Evolutionary conservation across 2,113 vertebrate genomes (phyloP).

Genomic region (Leuciscus idus): DNA sequence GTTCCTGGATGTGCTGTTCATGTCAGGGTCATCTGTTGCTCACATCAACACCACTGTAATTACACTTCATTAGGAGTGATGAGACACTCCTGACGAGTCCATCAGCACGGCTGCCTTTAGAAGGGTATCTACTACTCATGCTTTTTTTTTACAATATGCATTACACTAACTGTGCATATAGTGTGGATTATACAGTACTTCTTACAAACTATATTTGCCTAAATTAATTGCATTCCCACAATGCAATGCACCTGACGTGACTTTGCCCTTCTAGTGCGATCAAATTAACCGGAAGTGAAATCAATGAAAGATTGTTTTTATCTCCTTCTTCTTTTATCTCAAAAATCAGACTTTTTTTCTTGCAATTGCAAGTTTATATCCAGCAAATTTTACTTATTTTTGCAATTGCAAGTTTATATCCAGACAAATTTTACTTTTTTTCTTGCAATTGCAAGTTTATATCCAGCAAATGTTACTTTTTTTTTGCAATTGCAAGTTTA

Average conservation of each 20-base stretch:
- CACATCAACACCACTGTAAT: constrained; percentile 41
- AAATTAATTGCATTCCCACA: background rate
- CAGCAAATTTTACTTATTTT: too few relatives aligned
- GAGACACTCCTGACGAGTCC: constrained; percentile 17
- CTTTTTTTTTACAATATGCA: background rate
- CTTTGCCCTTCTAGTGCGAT: background rate
- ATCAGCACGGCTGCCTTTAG: background rate
- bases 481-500: too few relatives aligned
- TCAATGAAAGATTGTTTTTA: too few relatives aligned
- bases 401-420: too few relatives aligned
- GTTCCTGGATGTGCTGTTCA: constrained; percentile 46
- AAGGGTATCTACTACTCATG: too few relatives aligned
- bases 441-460: too few relatives aligned
- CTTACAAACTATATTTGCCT: background rate
- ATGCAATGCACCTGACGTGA: background rate
- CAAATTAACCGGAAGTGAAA: background rate
- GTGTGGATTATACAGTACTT: background rate
- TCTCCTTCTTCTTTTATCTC: too few relatives aligned
- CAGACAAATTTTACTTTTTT: too few relatives aligned
- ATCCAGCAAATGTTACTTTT: too few relatives aligned
- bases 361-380: too few relatives aligned
- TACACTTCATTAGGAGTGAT: constrained; percentile 47
- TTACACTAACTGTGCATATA: background rate
- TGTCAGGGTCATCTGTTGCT: constrained; percentile 40
- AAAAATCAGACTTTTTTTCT: too few relatives aligned